Conservation (phyloP, 2,797 vertebrate genomes). For the Cheirogaleus major region DNA sequence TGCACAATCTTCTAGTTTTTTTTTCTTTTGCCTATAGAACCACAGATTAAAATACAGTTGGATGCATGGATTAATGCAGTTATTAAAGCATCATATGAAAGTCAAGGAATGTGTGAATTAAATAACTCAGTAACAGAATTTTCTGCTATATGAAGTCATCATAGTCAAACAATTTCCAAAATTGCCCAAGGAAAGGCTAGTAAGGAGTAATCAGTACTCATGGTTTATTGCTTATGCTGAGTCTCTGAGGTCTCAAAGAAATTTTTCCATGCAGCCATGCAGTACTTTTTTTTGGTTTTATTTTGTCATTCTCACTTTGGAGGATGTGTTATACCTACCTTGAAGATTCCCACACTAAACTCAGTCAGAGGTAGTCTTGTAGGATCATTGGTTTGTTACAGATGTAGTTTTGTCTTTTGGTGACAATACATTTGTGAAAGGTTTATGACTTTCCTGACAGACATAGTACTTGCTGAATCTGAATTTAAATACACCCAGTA, state of each 20-base stretch:
- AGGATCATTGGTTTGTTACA: conserved; percentile 42
- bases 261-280: background rate
- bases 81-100: background rate
- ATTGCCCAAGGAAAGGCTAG: background rate
- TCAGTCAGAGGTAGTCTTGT: conserved; percentile 31
- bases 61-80: background rate
- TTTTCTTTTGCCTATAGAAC: background rate
- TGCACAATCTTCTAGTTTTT: background rate
- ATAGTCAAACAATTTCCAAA: conserved; percentile 33
- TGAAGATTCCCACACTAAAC: conserved; percentile 14
- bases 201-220: rapidly evolving
- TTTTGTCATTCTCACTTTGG: background rate
- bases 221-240: background rate
- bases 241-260: background rate
- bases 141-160: background rate
- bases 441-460: conserved; percentile 50
- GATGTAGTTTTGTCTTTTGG: background rate
- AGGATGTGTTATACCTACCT: conserved; percentile 13
- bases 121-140: background rate
- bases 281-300: background rate
- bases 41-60: background rate
- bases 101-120: background rate
- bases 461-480: background rate
- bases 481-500: conserved; percentile 60
- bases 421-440: conserved; percentile 55